phyloP scores from a whole-genome alignment of 2,797 vertebrate genomes.

The Gallinago stenura region DNA sequence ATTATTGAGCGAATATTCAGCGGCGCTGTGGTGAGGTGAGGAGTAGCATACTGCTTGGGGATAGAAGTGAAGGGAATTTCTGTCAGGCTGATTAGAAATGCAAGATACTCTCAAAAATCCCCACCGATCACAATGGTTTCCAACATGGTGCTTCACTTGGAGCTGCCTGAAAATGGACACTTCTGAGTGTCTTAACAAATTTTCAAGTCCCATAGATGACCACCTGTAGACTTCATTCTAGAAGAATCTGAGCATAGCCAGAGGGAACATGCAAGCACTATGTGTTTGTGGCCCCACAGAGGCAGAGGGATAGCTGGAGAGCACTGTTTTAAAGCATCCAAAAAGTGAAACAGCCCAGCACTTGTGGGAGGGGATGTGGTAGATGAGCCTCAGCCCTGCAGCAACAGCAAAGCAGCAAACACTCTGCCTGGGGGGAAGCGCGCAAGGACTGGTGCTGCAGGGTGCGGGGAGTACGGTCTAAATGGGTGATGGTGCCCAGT shows the following conservation, averaged over 20 bases:
- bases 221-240: neutral
- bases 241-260: neutral
- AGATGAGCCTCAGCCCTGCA: neutral
- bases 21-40: constrained; percentile 96
- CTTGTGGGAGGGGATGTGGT: neutral
- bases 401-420: neutral
- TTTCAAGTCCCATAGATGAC: neutral
- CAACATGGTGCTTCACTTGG: neutral
- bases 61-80: neutral
- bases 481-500: neutral
- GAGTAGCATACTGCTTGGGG: neutral
- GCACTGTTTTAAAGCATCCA: neutral
- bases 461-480: neutral
- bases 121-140: neutral
- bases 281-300: neutral
- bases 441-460: neutral
- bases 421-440: neutral
- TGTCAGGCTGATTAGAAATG: neutral
- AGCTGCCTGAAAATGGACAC: neutral
- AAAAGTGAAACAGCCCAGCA: neutral
- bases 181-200: neutral
- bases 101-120: neutral
- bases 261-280: too few relatives aligned
- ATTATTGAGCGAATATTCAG: constrained; percentile 98
- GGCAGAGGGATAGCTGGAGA: neutral